phyloP scores from a whole-genome alignment of 2,888 invertebrate genomes.

The Aspidiotus rigidus region DNA sequence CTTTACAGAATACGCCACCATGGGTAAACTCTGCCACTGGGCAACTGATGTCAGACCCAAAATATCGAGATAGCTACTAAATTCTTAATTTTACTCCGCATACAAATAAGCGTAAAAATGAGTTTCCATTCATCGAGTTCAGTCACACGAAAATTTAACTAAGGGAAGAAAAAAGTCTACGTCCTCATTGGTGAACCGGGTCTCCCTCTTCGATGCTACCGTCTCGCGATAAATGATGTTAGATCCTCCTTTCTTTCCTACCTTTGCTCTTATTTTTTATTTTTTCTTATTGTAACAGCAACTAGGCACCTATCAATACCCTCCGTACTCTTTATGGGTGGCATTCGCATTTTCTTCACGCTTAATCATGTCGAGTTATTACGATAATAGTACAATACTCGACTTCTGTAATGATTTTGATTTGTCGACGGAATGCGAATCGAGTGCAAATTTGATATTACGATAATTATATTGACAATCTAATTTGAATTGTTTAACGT shows the following conservation, averaged over 20 bases:
- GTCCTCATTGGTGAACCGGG: slow-evolving; percentile 9
- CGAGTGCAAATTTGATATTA: no score
- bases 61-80: no score
- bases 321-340: background rate
- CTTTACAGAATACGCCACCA: no score
- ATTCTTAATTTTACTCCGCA: background rate
- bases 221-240: slow-evolving; percentile 14
- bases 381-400: background rate
- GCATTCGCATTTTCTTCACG: background rate
- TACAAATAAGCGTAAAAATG: background rate
- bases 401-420: no score
- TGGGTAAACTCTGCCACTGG: no score
- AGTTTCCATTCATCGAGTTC: slow-evolving; percentile 18
- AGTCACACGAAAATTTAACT: slow-evolving; percentile 25
- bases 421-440: no score
- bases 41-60: no score
- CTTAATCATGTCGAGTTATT: background rate
- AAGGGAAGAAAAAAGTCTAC: slow-evolving; percentile 11
- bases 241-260: slow-evolving; percentile 23
- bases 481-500: no score
- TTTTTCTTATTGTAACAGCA: no score
- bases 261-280: background rate
- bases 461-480: no score
- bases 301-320: no score
- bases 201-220: slow-evolving; percentile 18